phyloP scores from a whole-genome alignment of 2,113 vertebrate species.

The Dipodomys merriami region DNA sequence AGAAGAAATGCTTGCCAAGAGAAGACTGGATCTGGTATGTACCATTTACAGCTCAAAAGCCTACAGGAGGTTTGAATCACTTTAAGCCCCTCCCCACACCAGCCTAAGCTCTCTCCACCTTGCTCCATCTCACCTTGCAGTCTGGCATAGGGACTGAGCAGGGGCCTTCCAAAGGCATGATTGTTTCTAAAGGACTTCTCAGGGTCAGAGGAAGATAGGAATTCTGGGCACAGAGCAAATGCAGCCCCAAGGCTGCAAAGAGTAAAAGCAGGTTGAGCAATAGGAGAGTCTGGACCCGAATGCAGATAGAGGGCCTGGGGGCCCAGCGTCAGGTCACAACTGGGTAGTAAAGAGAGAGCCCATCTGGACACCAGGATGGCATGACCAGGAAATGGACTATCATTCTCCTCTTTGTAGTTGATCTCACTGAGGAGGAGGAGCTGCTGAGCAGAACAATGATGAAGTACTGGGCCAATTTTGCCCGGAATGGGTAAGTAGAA shows the following conservation, averaged over 20 bases:
- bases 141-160: not conserved
- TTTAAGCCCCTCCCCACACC: not conserved
- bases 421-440: slow-evolving; percentile 86
- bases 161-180: not conserved
- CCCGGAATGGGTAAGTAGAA: slow-evolving; percentile 87
- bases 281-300: not conserved
- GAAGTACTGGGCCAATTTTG: slow-evolving; percentile 92
- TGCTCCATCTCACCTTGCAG: not conserved
- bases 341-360: not conserved
- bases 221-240: not conserved
- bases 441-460: slow-evolving; percentile 88
- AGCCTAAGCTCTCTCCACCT: not conserved
- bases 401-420: slow-evolving; percentile 77
- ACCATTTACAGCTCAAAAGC: not conserved
- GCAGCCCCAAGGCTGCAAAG: not conserved
- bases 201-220: not conserved
- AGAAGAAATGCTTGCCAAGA: not conserved
- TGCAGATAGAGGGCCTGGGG: not conserved
- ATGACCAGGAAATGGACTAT: too few relatives aligned
- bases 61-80: not conserved
- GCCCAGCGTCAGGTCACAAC: not conserved
- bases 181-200: not conserved
- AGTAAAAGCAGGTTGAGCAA: not conserved
- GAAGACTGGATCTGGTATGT: not conserved
- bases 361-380: too few relatives aligned